Evolutionary conservation across 1,140 invertebrate species (phyloP).

Genomic region (Steinernema feltiae): DNA sequence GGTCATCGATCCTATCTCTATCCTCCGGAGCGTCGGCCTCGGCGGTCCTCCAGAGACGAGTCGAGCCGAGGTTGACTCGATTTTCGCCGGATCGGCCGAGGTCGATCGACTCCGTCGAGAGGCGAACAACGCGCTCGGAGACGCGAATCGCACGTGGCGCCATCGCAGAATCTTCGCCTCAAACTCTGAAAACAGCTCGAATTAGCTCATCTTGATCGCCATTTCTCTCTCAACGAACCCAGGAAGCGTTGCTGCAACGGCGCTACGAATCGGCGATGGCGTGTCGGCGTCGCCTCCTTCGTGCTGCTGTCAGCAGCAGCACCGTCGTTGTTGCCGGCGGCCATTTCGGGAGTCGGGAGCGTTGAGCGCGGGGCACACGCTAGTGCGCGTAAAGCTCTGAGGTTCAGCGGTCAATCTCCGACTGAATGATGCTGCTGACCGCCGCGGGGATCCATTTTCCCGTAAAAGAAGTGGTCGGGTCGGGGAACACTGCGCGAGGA

Average conservation of each 20-base stretch:
- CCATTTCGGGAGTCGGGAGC: neutral
- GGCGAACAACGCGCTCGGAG: neutral
- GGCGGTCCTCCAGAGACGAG: neutral
- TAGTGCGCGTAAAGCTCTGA: neutral
- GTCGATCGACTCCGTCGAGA: neutral
- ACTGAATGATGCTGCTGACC: neutral
- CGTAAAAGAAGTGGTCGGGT: too few species aligned
- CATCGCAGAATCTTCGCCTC: constrained; percentile 7
- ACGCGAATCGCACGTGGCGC: neutral
- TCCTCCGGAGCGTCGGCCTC: neutral
- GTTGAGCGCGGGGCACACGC: neutral
- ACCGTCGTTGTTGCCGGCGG: neutral
- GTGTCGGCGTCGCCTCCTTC: neutral
- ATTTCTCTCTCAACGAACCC: neutral
- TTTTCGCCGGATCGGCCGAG: neutral
- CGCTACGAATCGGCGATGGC: neutral
- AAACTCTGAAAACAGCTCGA: too few species aligned
- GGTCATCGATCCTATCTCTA: constrained; percentile 1
- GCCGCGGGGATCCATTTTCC: neutral
- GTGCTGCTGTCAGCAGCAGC: neutral
- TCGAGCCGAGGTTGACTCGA: neutral
- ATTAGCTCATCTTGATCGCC: too few species aligned
- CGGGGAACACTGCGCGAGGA: constrained; percentile 1
- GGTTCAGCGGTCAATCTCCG: neutral
- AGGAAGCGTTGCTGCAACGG: neutral